Evolutionary conservation across 2,797 vertebrate species (phyloP), one percentile per base, ranked within the genome.

Genomic region (Myotis daubentonii): DNA sequence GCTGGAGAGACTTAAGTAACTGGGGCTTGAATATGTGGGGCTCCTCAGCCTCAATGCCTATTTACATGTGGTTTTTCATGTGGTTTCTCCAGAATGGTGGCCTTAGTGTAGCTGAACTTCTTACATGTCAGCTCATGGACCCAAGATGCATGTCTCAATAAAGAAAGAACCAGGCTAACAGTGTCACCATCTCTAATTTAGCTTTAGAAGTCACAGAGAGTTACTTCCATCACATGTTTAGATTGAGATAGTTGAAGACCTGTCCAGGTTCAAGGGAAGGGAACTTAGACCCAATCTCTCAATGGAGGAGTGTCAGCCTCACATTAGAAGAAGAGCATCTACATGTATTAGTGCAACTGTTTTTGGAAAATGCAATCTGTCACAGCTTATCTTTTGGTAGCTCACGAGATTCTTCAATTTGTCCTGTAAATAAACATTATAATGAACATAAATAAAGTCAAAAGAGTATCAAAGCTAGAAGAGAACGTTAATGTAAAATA

Each of bases 391-490:
- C 38, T 74, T 82, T 92, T 28, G 49, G 94, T 95, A 94, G 60
- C 38, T 47, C 23, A 83, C 0, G 65, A 72, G 41, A 12, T 55
- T 76, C 75, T 83, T 88, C 75, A 79, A 94, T 92, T 89, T 96
- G 19, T 86, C 74, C 57, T 87, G 62, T 96, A 60, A 93, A 94
- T 97, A 96, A 88, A 91, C 41, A 93, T 79, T 86, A 72, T 38
- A 91, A 74, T 30, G n/a, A 94, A 80, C 13, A 80, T 94, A 94
- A 95, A 80, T 86, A 68, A 82, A 79, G 36, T 71, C 79, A 97
- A 91, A 87, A 85, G 25, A 82, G 19, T 94, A 83, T 82, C 72
- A 96, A 96, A 93, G 84, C 28, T 53, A 79, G 53, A 85, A 72
- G 47, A 84, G 57, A 95, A 94, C 82, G 68, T 44, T 82, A 85